Evolutionary conservation across 2,113 vertebrate genomes (phyloP).

Genomic region (Podilymbus podiceps): DNA sequence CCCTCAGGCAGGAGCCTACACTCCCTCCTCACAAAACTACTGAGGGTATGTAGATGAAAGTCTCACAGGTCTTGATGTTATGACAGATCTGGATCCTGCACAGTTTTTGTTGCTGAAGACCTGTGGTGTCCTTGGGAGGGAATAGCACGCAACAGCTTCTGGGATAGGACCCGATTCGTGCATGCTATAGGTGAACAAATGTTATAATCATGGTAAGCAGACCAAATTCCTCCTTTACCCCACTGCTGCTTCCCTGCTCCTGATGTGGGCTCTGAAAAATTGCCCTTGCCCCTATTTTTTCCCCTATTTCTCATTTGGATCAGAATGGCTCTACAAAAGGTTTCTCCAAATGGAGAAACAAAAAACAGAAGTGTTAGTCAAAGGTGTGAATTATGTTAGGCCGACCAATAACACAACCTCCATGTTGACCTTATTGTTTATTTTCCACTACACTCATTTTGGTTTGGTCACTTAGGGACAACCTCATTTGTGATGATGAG

Average conservation of each 20-base stretch:
- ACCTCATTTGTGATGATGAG: not conserved
- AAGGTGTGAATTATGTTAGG: not conserved
- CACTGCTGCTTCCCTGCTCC: not conserved
- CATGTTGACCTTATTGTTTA: not conserved
- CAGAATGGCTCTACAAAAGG: not conserved
- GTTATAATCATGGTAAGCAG: fast-evolving
- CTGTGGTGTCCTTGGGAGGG: not conserved
- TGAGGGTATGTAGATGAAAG: not conserved
- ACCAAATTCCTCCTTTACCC: not conserved
- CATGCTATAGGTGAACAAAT: not conserved
- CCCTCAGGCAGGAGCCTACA: not conserved
- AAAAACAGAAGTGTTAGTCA: not conserved
- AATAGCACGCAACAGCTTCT: not conserved
- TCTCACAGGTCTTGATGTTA: not conserved
- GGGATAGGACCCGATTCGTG: not conserved
- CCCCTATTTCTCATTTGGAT: not conserved
- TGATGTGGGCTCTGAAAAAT: not conserved
- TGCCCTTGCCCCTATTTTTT: no score
- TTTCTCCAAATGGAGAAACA: not conserved
- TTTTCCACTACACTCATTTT: not conserved
- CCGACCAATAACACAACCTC: not conserved
- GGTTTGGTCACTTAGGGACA: not conserved
- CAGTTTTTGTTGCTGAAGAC: not conserved
- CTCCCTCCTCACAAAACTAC: not conserved
- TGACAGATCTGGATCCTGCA: not conserved